Evolutionary conservation across 1,140 invertebrate species (phyloP).

Genomic region (Bradysia coprophila): DNA sequence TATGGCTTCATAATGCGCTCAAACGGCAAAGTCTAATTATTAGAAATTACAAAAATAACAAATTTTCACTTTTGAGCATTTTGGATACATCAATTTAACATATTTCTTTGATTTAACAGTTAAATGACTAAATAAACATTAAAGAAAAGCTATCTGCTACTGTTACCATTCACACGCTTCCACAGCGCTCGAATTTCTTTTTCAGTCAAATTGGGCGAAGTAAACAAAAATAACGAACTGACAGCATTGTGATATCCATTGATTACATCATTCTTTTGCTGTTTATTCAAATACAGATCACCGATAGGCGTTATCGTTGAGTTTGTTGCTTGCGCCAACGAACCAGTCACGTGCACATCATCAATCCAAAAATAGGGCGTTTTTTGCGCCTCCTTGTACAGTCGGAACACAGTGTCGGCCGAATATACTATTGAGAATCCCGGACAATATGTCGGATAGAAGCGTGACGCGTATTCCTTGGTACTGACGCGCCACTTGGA

Average conservation of each 20-base stretch:
- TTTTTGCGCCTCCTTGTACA: constrained; percentile 43
- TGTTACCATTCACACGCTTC: constrained; percentile 12
- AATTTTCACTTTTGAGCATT: too few species aligned
- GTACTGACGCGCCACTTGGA: constrained; percentile 64
- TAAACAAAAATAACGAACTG: constrained; percentile 29
- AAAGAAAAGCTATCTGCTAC: neutral
- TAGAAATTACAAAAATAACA: too few species aligned
- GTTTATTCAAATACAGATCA: constrained; percentile 25
- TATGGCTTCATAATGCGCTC: too few species aligned
- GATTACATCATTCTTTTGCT: constrained; percentile 12
- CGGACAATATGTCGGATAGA: constrained; percentile 53
- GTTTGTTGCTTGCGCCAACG: constrained; percentile 38
- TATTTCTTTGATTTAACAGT: neutral
- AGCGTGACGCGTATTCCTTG: constrained; percentile 38
- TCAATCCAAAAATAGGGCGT: constrained; percentile 69
- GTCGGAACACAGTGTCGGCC: constrained; percentile 39
- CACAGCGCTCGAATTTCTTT: constrained; percentile 27
- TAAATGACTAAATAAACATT: neutral
- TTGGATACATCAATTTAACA: neutral
- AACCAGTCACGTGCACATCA: constrained; percentile 64
- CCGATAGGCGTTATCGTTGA: constrained; percentile 31
- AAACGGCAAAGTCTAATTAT: too few species aligned
- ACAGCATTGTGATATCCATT: constrained; percentile 11
- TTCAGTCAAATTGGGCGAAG: constrained; percentile 30
- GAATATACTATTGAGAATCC: constrained; percentile 61